Base-by-base conservation (phyloP, 2,113 vertebrate genomes). In the Gymnarchus niloticus region DNA sequence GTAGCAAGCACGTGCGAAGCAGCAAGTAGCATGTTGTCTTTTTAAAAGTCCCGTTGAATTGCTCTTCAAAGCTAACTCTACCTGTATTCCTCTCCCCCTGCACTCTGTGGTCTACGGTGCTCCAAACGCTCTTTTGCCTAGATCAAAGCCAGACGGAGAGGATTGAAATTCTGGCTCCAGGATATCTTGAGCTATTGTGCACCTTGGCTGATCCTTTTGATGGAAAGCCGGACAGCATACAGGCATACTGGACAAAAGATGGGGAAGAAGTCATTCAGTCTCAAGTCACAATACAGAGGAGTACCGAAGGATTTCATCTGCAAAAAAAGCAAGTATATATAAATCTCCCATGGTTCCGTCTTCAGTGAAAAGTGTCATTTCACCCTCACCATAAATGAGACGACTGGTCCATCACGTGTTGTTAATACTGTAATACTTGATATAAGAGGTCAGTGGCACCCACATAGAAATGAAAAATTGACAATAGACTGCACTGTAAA, bases 361-460 rank as follows among this genome's bases (percentile, higher is more conserved):
- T 73, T 73, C 65, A 73, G 41, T 73, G 65, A 73, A 73, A 73
- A 73, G 28, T 73, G 65, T 73, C 65, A 73, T 73, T 41, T 73
- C 28, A 73, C 41, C 41, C 41, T 73, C 65, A 41, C 65, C 65
- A 73, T 73, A 28, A 73, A 73, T 73, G 65, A 73, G 33, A 73
- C 37, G 33, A 41, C 65, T 73, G 65, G 4, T 33, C 33, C 65
- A 6, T 73, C 76, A 78, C 76, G 3, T 78, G 41, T 77, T 78
- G 23, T n/a, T 48, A 78, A 78, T n/a, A 48, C 44, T n/a, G 41
- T 78, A 78, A 78, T n/a, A 48, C 46, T 12, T 78, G 76, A 78
- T 33, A 14, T 73, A 73, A 37, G 65, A 73, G 65, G 65, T 41
- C 76, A 78, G 21, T 78, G 41, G 44, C 37, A 48, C 76, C 76